These are phyloP conservation scores for Coracias cyanogaster DNA, from an alignment of 2,797 vertebrate species.

Conservation along the genomic window DNA sequence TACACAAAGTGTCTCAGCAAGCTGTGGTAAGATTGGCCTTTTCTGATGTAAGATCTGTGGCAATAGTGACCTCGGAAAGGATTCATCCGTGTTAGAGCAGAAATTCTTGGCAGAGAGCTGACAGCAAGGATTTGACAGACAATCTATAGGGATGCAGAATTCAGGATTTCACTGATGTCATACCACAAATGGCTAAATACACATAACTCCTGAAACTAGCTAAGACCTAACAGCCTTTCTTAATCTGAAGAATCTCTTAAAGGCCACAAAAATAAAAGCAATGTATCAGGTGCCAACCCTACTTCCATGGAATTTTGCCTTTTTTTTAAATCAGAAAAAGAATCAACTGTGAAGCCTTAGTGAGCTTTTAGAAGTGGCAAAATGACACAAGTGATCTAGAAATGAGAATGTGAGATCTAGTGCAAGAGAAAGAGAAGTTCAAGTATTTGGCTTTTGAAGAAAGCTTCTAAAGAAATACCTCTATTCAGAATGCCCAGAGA, in stretches of 20 bases:
- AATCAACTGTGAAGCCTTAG: not conserved
- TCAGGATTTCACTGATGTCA: not conserved
- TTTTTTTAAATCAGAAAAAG: not conserved
- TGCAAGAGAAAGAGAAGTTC: not conserved
- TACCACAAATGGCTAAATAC: not conserved
- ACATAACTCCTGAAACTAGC: not conserved
- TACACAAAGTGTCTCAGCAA: not conserved
- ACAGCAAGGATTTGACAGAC: not conserved
- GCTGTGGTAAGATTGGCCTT: not conserved
- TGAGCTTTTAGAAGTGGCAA: not conserved
- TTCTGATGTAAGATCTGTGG: not conserved
- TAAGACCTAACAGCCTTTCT: not conserved
- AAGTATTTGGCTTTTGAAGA: not conserved
- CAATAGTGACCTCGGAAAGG: not conserved
- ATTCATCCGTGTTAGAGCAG: not conserved
- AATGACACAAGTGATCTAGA: not conserved
- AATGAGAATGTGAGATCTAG: not conserved
- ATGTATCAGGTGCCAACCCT: not conserved
- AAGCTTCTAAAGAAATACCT: not conserved
- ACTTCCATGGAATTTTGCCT: not conserved
- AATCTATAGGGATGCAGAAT: not conserved
- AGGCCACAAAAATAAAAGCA: not conserved
- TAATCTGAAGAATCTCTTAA: not conserved
- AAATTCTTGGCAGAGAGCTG: not conserved
- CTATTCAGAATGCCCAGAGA: not conserved